These are phyloP conservation scores for Gymnorhina tibicen DNA, from an alignment of 2,113 vertebrate species.

Conservation along the genomic window DNA sequence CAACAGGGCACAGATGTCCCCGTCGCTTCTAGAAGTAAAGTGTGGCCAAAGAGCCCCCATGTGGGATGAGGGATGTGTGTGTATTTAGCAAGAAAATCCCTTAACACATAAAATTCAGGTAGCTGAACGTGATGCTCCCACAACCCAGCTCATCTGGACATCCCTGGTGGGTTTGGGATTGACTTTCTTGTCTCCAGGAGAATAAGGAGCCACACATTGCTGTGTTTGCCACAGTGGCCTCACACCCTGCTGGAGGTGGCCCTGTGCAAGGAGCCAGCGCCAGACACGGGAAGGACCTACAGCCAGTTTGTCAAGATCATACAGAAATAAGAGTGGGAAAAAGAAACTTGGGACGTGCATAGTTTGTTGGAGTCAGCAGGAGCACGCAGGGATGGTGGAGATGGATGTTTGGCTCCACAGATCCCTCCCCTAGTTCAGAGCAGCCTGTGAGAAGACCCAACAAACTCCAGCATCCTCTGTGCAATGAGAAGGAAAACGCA, in stretches of 20 bases:
- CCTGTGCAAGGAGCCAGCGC: not conserved
- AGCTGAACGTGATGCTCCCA: accelerated
- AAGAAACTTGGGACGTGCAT: not conserved
- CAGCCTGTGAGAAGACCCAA: not conserved
- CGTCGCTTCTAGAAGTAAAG: accelerated
- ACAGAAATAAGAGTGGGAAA: not conserved
- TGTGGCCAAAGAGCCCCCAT: accelerated
- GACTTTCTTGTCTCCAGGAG: not conserved
- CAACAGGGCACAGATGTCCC: no score
- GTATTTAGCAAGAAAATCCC: not conserved
- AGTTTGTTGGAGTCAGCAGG: not conserved
- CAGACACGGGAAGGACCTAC: not conserved
- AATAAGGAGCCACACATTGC: accelerated
- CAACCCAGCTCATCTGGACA: not conserved
- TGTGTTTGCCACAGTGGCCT: not conserved
- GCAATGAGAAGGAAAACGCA: accelerated
- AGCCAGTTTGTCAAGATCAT: not conserved
- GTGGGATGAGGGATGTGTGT: not conserved
- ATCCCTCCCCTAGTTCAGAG: not conserved
- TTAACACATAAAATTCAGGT: not conserved
- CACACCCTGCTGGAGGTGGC: not conserved
- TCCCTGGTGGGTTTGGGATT: not conserved
- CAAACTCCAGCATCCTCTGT: not conserved
- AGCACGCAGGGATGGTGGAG: not conserved
- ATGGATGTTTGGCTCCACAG: accelerated